Conservation (phyloP, 2,797 vertebrate species). For the Hippocampus kuda region DNA sequence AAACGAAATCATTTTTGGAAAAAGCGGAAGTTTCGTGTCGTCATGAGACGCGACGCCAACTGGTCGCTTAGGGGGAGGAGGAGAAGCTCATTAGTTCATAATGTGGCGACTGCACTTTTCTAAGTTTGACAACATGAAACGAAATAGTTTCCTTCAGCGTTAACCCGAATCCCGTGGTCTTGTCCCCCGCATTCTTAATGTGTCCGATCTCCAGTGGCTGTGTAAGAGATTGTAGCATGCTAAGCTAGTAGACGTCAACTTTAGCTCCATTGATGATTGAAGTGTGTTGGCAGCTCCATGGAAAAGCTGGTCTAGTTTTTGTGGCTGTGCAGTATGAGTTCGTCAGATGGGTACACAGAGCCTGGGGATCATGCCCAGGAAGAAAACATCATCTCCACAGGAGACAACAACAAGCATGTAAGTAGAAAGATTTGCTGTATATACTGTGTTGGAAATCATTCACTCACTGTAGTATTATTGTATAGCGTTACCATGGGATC, state of each 20-base stretch:
- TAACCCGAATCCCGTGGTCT: background rate
- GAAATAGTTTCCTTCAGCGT: background rate
- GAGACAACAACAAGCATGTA: constrained; percentile 59
- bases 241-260: constrained; percentile 12
- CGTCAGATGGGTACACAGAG: constrained; percentile 36
- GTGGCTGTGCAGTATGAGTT: constrained; percentile 42
- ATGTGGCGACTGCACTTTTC: background rate
- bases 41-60: background rate
- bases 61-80: background rate
- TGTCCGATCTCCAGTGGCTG: background rate
- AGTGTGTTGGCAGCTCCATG: background rate
- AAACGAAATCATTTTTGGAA: background rate
- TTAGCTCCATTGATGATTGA: background rate
- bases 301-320: constrained; percentile 2
- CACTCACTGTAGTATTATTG: too few species aligned
- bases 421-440: constrained; percentile 15
- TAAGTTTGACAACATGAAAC: background rate
- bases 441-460: background rate
- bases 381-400: constrained; percentile 30
- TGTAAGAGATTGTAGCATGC: background rate
- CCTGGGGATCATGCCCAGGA: constrained; percentile 47
- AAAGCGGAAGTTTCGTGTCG: background rate
- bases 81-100: background rate
- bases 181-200: background rate
- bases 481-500: too few species aligned